Evolutionary conservation across 2,797 vertebrate genomes (phyloP), one percentile per base, ranked within the genome.

Genomic region (Malacoctenus gilli): DNA sequence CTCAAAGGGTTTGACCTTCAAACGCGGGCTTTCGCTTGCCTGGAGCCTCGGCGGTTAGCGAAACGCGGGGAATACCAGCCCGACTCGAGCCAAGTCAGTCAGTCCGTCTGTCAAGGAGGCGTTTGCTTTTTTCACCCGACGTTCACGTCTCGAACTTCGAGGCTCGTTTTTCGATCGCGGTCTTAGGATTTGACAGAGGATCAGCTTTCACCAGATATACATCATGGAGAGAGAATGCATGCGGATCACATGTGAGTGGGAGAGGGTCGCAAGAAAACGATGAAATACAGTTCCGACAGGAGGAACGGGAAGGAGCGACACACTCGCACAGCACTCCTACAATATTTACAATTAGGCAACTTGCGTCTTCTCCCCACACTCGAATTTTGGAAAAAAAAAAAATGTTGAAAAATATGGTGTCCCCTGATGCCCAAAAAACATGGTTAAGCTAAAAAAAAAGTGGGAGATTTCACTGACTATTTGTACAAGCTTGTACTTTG

Each of bases 171-270:
- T 71, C 35, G 36, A 59, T 83, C 83, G 79, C 52, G 71, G 82
- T 47, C 72, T 84, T 81, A 84, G 73, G 67, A 72, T 87, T 75
- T 77, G 79, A 85, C 63, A n/a, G 15, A 56, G 50, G 56, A 68
- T 85, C 59, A 8, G 61, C 81, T 85, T 86, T 84, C 78, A 78
- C 48, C 76, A 76, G 72, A 74, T 74, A 64, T 43, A 41, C 19
- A 42, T 68, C 50, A 69, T 57, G 70, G 49, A 70, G 58, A 65
- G 58, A 34, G 41, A 48, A 46, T 44, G 13, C 41, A 46, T 50
- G 46, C 41, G 54, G 25, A 55, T 48, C 5, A 12, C 32, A 59
- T 20, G 36, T 52, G 64, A 51, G 55, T 25, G 22, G 52, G 42
- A 52, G 22, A 66, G 46, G 32, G 55, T 43, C 51, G 47, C 15